These are phyloP conservation scores for Chaetogeoica ovagalla DNA, from an alignment of 2,888 invertebrate genomes.

Conservation along the genomic window DNA sequence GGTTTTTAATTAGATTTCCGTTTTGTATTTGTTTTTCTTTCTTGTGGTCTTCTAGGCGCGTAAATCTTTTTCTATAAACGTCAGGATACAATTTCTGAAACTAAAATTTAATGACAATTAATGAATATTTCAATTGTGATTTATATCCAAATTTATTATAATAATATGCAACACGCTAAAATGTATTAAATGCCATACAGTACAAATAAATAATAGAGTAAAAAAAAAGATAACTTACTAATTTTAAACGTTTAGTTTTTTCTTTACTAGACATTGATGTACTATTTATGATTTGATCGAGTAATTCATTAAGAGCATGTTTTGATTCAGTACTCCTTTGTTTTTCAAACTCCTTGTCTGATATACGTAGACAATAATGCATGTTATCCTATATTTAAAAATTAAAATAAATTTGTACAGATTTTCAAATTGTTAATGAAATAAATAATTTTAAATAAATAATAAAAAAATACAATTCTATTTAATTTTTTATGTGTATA, in stretches of 20 bases:
- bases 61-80: slow-evolving; percentile 20
- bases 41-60: slow-evolving; percentile 12
- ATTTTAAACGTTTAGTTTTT: slow-evolving; percentile 46
- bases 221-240: slow-evolving; percentile 22
- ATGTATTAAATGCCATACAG: no score
- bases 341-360: slow-evolving; percentile 47
- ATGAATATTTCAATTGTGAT: background rate
- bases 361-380: slow-evolving; percentile 50
- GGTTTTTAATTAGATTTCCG: slow-evolving; percentile 16
- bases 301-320: slow-evolving; percentile 45
- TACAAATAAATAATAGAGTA: background rate
- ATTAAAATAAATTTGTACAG: background rate
- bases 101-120: slow-evolving; percentile 2
- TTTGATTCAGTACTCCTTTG: slow-evolving; percentile 47
- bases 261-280: slow-evolving; percentile 40
- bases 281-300: slow-evolving; percentile 45
- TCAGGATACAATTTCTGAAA: slow-evolving; percentile 48
- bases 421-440: background rate
- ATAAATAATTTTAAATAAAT: background rate
- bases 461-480: background rate
- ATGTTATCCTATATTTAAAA: slow-evolving; percentile 19
- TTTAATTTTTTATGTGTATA: no score
- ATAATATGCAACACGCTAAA: no score
- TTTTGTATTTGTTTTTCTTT: background rate
- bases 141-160: no score